phyloP scores from a whole-genome alignment of 2,888 invertebrate species.

The Pocota personata region DNA sequence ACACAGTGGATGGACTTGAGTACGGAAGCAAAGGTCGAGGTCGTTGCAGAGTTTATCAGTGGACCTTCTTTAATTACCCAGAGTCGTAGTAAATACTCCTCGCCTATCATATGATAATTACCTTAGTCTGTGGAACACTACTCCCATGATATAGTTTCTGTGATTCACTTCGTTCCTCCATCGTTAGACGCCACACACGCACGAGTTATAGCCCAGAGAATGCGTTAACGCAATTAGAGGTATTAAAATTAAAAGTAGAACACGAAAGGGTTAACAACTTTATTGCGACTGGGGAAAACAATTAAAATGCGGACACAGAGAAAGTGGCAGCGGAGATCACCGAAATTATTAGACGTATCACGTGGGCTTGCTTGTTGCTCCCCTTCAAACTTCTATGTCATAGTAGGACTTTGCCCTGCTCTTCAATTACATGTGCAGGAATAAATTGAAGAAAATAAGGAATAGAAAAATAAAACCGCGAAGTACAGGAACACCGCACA shows the following conservation, averaged over 20 bases:
- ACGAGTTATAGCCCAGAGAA: background rate
- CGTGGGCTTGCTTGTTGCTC: background rate
- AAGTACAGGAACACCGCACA: too few relatives aligned
- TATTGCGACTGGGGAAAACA: background rate
- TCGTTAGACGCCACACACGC: background rate
- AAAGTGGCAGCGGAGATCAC: background rate
- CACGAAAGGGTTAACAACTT: background rate
- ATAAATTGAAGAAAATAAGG: background rate
- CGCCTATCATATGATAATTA: background rate
- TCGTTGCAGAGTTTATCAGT: slow-evolving; percentile 34
- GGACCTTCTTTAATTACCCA: slow-evolving; percentile 2
- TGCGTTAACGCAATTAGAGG: slow-evolving; percentile 29
- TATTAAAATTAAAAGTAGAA: background rate
- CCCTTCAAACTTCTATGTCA: background rate
- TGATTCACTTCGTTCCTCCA: slow-evolving; percentile 61
- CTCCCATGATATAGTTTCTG: slow-evolving; percentile 38
- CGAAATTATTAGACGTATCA: background rate
- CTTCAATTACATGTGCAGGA: background rate
- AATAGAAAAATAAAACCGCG: background rate
- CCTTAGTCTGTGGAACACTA: slow-evolving; percentile 25
- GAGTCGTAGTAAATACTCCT: background rate
- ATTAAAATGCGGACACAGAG: background rate
- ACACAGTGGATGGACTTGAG: background rate
- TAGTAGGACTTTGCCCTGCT: too few relatives aligned
- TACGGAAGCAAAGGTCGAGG: background rate